Percentiles rank a stretch among this genome's conserved stretches.
These are phyloP conservation scores for Ptilorrhoa leucosticta DNA, from an alignment of 2,113 vertebrate species.

Conservation along the genomic window DNA sequence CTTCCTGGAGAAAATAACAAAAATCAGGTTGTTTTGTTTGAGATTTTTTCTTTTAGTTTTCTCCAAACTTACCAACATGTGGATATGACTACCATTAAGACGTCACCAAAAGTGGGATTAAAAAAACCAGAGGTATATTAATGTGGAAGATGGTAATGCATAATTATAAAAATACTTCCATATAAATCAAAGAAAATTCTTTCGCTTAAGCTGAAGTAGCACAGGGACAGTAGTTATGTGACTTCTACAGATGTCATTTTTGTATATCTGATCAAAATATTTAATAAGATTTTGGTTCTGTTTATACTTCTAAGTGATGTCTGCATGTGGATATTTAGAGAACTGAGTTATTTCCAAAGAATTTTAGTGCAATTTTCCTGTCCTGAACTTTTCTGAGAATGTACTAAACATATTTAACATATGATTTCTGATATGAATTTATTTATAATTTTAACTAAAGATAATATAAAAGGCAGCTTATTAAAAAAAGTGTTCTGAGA, in stretches of 20 bases:
- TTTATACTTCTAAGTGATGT: neutral
- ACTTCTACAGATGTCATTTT: neutral
- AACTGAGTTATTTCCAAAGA: neutral
- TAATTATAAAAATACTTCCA: neutral
- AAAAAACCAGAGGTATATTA: neutral
- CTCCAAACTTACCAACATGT: neutral
- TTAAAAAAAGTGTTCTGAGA: neutral
- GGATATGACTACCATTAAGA: neutral
- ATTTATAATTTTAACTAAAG: neutral
- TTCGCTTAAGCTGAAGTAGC: neutral
- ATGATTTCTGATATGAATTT: neutral
- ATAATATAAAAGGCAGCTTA: neutral
- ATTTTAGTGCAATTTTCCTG: neutral
- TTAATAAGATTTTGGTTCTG: neutral
- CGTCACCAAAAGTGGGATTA: neutral
- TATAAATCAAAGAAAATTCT: neutral
- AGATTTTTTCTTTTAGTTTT: neutral
- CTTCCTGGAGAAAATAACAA: neutral
- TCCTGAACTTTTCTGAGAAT: neutral
- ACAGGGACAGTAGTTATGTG: neutral
- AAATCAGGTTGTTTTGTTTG: rapidly evolving
- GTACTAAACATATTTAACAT: neutral
- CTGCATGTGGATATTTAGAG: rapidly evolving
- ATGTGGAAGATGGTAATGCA: neutral
- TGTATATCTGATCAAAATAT: neutral